Percentiles rank a stretch among this genome's conserved stretches.
phyloP scores from a whole-genome alignment of 2,888 invertebrate genomes.

The Brassicogethes aeneus region DNA sequence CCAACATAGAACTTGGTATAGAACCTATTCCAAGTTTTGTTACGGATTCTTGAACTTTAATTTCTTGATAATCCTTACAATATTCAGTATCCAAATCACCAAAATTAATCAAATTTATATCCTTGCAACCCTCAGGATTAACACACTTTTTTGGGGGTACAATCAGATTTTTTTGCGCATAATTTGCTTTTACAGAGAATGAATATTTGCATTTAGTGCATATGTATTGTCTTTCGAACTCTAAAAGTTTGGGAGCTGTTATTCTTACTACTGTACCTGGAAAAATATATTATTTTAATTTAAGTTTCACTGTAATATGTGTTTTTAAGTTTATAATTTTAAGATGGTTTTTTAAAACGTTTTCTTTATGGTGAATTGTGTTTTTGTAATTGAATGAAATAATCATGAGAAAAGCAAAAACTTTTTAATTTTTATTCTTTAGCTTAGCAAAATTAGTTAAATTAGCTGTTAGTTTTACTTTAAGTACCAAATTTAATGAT shows the following conservation, averaged over 20 bases:
- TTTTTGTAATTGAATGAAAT: no score
- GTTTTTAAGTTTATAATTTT: conserved; percentile 1
- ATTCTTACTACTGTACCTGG: conserved; percentile 71
- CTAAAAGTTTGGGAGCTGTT: conserved; percentile 66
- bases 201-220: conserved; percentile 70
- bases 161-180: conserved; percentile 44
- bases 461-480: no score
- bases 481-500: no score
- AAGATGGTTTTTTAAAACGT: neutral
- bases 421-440: no score
- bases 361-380: no score
- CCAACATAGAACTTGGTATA: conserved; percentile 68
- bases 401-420: no score
- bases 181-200: conserved; percentile 57
- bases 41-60: conserved; percentile 77
- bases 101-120: conserved; percentile 46
- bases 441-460: no score
- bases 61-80: conserved; percentile 77
- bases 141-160: conserved; percentile 45
- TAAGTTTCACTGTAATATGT: conserved; percentile 1
- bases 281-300: conserved; percentile 11
- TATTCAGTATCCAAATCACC: conserved; percentile 51
- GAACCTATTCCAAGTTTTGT: conserved; percentile 61
- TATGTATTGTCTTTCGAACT: conserved; percentile 61
- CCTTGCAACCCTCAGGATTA: conserved; percentile 50